phyloP scores from a whole-genome alignment of 2,113 vertebrate genomes.

The Aix galericulata region DNA sequence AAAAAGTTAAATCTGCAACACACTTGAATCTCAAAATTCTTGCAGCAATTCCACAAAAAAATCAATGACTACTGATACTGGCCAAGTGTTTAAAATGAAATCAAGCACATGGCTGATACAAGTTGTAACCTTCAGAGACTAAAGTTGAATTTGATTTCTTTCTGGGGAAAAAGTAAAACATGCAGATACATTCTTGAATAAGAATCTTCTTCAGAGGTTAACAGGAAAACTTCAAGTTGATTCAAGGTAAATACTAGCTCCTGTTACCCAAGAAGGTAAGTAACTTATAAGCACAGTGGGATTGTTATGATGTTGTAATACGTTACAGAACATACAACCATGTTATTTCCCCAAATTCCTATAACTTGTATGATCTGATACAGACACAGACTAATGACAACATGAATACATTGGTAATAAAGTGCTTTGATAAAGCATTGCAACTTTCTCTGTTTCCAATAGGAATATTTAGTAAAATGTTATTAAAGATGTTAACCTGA shows the following conservation, averaged over 20 bases:
- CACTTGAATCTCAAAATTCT: background rate
- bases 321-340: background rate
- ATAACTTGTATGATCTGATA: background rate
- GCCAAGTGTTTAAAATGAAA: background rate
- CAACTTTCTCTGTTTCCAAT: conserved; percentile 14
- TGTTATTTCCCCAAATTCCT: conserved; percentile 20
- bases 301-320: background rate
- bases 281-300: background rate
- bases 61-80: background rate
- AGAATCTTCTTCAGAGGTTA: background rate
- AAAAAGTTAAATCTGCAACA: background rate
- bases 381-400: background rate
- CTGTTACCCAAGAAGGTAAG: background rate
- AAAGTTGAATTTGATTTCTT: background rate
- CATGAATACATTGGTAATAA: background rate
- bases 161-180: background rate
- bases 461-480: background rate
- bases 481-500: background rate
- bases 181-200: background rate
- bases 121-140: background rate
- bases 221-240: background rate
- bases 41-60: background rate
- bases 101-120: background rate
- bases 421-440: conserved; percentile 35
- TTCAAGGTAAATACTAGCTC: conserved; percentile 1